These are phyloP conservation scores for Liolophura sinensis DNA, from an alignment of 1,140 invertebrate genomes.

Conservation along the genomic window DNA sequence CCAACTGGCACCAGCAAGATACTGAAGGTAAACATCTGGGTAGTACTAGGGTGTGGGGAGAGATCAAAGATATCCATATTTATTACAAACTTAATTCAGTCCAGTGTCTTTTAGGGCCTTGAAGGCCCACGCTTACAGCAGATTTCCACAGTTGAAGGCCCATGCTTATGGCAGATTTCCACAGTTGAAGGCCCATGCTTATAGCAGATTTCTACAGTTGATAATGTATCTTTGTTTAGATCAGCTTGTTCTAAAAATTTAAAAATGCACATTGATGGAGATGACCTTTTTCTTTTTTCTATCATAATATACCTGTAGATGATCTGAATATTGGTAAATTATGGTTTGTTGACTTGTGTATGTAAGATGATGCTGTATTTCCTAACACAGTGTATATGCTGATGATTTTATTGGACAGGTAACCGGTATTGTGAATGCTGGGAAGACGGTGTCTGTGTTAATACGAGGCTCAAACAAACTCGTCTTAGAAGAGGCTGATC, in stretches of 20 bases:
- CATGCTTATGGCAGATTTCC: too few relatives aligned
- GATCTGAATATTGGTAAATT: background rate
- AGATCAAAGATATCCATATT: slow-evolving; percentile 4
- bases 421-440: slow-evolving; percentile 86
- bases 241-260: too few relatives aligned
- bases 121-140: too few relatives aligned
- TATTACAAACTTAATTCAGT: background rate
- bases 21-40: slow-evolving; percentile 74
- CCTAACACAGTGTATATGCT: background rate
- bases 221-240: too few relatives aligned
- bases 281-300: too few relatives aligned
- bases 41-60: background rate
- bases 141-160: too few relatives aligned
- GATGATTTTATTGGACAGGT: slow-evolving; percentile 62
- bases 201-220: too few relatives aligned
- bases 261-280: too few relatives aligned
- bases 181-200: too few relatives aligned
- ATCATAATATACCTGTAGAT: too few relatives aligned
- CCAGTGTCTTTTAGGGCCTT: too few relatives aligned
- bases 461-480: slow-evolving; percentile 97
- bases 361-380: background rate
- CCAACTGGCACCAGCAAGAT: slow-evolving; percentile 87
- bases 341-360: background rate
- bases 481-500: slow-evolving; percentile 88
- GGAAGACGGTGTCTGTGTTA: slow-evolving; percentile 89